Conservation (phyloP, 2,113 vertebrate genomes). For the Myotis yumanensis region DNA sequence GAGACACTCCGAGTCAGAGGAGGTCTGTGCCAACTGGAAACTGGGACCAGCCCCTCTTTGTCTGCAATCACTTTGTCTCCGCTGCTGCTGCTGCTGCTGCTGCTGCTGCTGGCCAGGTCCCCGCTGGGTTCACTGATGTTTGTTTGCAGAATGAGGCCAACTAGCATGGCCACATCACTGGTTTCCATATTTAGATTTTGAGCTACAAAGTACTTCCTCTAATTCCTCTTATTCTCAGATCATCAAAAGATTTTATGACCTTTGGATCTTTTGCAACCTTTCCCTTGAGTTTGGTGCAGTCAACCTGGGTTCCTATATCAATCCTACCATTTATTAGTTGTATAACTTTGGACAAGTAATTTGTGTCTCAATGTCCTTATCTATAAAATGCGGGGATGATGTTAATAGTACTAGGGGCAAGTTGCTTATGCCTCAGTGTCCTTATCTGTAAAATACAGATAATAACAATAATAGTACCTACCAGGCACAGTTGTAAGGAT, state of each 20-base stretch:
- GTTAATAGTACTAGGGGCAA: not conserved
- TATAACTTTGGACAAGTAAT: not conserved
- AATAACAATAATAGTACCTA: not conserved
- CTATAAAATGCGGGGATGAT: not conserved
- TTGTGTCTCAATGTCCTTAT: not conserved
- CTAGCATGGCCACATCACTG: not conserved
- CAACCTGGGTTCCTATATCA: not conserved
- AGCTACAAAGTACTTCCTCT: not conserved
- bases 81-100: not conserved
- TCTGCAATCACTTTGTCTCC: not conserved
- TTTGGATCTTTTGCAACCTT: slow-evolving; percentile 24
- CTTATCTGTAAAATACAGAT: slow-evolving; percentile 13
- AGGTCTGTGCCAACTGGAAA: not conserved
- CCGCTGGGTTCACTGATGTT: not conserved
- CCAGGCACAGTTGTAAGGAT: not conserved
- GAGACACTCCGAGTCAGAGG: not conserved
- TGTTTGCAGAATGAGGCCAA: slow-evolving; percentile 19
- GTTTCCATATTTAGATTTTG: slow-evolving; percentile 10
- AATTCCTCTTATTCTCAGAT: slow-evolving; percentile 14
- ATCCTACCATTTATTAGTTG: not conserved
- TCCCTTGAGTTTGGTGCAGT: not conserved
- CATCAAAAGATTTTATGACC: not conserved
- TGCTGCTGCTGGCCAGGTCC: not conserved
- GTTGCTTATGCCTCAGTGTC: not conserved
- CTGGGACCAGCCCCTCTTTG: not conserved